Evolutionary conservation across 2,888 invertebrate species (phyloP).

Genomic region (Cryptocheilus praepositus): DNA sequence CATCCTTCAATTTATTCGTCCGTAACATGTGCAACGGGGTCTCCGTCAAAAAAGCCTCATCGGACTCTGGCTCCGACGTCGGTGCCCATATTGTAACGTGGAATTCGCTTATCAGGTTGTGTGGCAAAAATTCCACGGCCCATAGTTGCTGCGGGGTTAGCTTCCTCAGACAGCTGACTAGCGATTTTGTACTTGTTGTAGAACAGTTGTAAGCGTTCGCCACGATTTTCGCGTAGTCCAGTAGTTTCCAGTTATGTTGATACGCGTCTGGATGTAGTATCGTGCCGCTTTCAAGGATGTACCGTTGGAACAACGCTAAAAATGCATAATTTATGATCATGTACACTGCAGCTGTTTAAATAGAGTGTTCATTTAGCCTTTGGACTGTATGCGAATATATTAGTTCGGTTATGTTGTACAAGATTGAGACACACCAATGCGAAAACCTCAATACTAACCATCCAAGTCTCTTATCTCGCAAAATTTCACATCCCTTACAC

Average conservation of each 20-base stretch:
- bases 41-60: slow-evolving; percentile 12
- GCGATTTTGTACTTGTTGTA: slow-evolving; percentile 73
- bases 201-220: slow-evolving; percentile 78
- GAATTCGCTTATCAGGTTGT: neutral
- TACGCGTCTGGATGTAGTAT: slow-evolving; percentile 33
- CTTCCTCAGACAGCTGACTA: slow-evolving; percentile 79
- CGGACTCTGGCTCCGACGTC: neutral
- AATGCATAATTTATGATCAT: neutral
- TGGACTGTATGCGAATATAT: no score
- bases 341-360: no score
- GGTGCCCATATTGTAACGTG: no score
- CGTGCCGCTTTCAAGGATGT: slow-evolving; percentile 51
- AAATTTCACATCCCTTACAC: no score
- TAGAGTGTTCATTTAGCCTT: no score
- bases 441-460: no score
- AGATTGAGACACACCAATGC: no score
- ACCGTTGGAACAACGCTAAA: slow-evolving; percentile 47
- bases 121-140: neutral
- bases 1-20: neutral
- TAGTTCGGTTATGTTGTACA: no score
- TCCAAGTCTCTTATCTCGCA: no score
- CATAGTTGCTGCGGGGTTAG: neutral
- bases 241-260: neutral
- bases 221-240: slow-evolving; percentile 25
- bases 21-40: neutral